Percentiles rank a stretch among this genome's conserved stretches.
These are phyloP conservation scores for Tigriopus californicus DNA, from an alignment of 2,888 invertebrate genomes.

Conservation along the genomic window DNA sequence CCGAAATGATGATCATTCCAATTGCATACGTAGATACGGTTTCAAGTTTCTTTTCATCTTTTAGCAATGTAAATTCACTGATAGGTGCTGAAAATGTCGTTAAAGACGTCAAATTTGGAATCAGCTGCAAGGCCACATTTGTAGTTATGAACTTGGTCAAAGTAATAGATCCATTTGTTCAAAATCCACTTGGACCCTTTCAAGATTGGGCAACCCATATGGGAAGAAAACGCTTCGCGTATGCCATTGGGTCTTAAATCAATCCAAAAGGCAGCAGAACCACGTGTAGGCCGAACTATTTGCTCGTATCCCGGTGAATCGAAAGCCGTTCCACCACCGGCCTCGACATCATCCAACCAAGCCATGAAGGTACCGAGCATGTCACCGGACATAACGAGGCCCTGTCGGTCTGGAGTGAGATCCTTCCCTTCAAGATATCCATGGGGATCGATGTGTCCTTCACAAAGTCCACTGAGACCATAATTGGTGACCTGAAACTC, in stretches of 20 bases:
- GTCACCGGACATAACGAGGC: neutral
- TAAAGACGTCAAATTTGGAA: neutral
- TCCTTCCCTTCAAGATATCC: neutral
- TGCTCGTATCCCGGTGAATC: neutral
- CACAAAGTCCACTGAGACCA: conserved; percentile 1
- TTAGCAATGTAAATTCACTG: too few species aligned
- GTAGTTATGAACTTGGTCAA: neutral
- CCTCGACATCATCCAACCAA: conserved; percentile 5
- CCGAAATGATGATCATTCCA: too few species aligned
- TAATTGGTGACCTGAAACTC: conserved; percentile 3
- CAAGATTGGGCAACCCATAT: conserved; percentile 6
- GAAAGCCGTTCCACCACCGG: conserved; percentile 5
- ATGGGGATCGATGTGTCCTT: neutral
- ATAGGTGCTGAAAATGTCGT: too few species aligned
- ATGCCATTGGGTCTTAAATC: conserved; percentile 5
- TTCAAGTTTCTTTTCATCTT: too few species aligned
- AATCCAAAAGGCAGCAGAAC: conserved; percentile 9
- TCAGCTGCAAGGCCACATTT: neutral
- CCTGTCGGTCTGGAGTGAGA: neutral
- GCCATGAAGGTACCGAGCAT: conserved; percentile 10
- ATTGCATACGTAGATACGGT: too few species aligned
- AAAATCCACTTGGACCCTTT: conserved; percentile 10
- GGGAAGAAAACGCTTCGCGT: neutral
- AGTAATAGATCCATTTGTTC: conserved; percentile 12
- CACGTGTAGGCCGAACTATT: neutral